phyloP scores from a whole-genome alignment of 2,888 invertebrate genomes.

The Branchellion lobata region DNA sequence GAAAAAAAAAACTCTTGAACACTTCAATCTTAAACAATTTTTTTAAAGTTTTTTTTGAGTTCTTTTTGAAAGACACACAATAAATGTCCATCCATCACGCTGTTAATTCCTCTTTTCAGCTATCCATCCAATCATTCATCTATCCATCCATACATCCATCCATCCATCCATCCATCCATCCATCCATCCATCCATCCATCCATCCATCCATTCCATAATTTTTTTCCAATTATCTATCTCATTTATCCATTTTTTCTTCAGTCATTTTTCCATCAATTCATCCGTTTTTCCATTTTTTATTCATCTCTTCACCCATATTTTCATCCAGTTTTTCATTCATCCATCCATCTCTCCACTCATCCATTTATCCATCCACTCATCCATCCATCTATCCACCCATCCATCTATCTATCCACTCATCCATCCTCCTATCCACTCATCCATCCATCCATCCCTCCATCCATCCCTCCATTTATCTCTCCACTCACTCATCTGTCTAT shows the following conservation, averaged over 20 bases:
- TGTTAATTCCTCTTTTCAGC: neutral
- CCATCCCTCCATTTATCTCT: neutral
- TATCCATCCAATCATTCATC: slow-evolving; percentile 13
- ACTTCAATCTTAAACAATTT: no score
- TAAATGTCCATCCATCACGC: slow-evolving; percentile 12
- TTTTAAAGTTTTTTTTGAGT: no score
- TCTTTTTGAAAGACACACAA: no score
- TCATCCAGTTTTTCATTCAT: slow-evolving; percentile 1
- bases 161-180: slow-evolving; percentile 1
- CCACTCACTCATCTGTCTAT: no score
- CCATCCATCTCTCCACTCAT: neutral
- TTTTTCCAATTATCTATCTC: no score
- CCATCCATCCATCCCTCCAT: slow-evolving; percentile 21
- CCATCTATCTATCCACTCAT: slow-evolving; percentile 5
- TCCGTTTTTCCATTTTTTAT: neutral
- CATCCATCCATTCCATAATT: no score
- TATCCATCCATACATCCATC: slow-evolving; percentile 21
- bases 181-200: neutral
- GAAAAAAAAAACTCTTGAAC: no score
- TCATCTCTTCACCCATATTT: neutral
- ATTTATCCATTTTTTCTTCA: no score
- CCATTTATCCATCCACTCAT: neutral
- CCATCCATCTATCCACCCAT: slow-evolving; percentile 25
- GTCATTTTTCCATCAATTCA: no score
- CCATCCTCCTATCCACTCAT: slow-evolving; percentile 13